Evolutionary conservation across 2,797 vertebrate species (phyloP).

Genomic region (Delichon dasypus): DNA sequence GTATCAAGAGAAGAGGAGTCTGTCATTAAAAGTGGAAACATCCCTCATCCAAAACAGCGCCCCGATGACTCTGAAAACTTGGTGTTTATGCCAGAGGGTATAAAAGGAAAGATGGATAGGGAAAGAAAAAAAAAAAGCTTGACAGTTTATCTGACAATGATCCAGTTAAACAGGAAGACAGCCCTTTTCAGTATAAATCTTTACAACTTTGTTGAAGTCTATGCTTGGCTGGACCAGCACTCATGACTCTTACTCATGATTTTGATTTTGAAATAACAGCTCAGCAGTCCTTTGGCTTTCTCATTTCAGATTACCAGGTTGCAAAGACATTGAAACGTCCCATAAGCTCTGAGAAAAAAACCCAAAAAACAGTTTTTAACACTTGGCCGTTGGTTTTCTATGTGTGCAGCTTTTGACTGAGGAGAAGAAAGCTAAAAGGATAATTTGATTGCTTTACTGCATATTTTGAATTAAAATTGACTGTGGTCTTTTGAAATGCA

Average conservation of each 20-base stretch:
- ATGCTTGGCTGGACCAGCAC: neutral
- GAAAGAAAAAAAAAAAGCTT: neutral
- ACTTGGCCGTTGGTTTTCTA: neutral
- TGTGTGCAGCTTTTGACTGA: neutral
- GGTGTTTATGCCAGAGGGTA: neutral
- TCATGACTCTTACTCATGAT: neutral
- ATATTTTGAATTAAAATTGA: constrained; percentile 16
- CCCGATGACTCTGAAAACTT: neutral
- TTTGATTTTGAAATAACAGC: constrained; percentile 1
- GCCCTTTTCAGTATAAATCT: neutral
- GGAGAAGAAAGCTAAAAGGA: neutral
- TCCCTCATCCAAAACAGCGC: neutral
- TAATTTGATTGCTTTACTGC: neutral
- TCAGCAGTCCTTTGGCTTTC: neutral
- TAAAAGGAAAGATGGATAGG: neutral
- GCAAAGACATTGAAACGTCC: neutral
- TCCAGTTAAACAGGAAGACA: neutral
- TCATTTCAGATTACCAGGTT: neutral
- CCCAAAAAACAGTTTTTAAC: neutral
- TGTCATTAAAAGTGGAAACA: neutral
- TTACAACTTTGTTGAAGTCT: neutral
- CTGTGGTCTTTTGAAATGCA: neutral
- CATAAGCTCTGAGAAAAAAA: neutral
- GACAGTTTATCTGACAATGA: neutral
- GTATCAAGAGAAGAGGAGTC: neutral